These are phyloP conservation scores for Cryptocheilus praepositus DNA, from an alignment of 2,888 invertebrate species.

Conservation along the genomic window DNA sequence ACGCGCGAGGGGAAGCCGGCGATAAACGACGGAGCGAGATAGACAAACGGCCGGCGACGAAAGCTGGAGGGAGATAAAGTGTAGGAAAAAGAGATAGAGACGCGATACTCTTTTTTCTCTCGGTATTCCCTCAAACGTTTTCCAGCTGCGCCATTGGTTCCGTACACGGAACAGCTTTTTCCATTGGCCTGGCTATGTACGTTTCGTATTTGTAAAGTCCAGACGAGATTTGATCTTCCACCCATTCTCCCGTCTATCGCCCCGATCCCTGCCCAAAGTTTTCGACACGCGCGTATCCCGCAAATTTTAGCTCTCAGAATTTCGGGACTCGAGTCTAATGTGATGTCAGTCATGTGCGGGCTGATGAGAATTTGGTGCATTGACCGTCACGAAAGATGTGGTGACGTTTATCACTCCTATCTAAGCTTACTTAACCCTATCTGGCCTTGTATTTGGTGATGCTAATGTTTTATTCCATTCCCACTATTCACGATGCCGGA, in stretches of 20 bases:
- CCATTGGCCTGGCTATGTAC: slow-evolving; percentile 33
- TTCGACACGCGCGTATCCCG: neutral
- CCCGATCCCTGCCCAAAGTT: slow-evolving; percentile 5
- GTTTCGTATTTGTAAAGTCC: slow-evolving; percentile 12
- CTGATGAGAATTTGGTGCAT: too few species aligned
- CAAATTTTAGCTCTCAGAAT: too few species aligned
- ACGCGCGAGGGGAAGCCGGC: slow-evolving; percentile 7
- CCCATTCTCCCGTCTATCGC: slow-evolving; percentile 16
- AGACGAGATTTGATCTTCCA: slow-evolving; percentile 25
- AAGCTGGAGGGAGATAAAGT: slow-evolving; percentile 8
- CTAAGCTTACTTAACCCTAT: too few species aligned
- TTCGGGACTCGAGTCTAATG: too few species aligned
- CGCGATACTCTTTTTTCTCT: slow-evolving; percentile 37
- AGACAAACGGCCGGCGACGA: slow-evolving; percentile 23
- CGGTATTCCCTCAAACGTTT: slow-evolving; percentile 56
- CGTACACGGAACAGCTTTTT: slow-evolving; percentile 47
- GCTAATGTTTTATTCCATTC: too few species aligned
- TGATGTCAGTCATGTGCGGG: too few species aligned
- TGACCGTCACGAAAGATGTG: too few species aligned
- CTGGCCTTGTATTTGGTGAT: too few species aligned
- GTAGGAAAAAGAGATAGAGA: slow-evolving; percentile 21
- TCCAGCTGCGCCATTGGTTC: slow-evolving; percentile 52
- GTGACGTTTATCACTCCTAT: too few species aligned
- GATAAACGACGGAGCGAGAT: slow-evolving; percentile 7
- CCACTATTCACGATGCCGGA: too few species aligned